phyloP scores from a whole-genome alignment of 2,797 vertebrate species.

The Anabacerthia variegaticeps region DNA sequence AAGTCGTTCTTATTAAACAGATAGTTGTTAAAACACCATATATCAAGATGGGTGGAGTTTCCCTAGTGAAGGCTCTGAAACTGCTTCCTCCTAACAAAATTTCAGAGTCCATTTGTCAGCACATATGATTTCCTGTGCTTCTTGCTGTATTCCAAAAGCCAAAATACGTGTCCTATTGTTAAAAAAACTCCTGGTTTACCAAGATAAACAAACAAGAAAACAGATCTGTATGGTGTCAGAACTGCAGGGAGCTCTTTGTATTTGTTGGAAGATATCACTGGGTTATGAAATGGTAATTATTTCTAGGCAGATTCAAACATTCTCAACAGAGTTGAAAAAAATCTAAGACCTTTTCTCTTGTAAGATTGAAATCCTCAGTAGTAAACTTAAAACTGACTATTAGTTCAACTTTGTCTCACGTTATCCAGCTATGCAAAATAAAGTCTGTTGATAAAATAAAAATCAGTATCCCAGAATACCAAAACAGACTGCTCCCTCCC shows the following conservation, averaged over 20 bases:
- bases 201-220: conserved; percentile 20
- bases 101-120: conserved; percentile 35
- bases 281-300: background rate
- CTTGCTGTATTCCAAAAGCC: conserved; percentile 12
- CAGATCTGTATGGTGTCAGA: background rate
- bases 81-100: conserved; percentile 17
- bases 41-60: conserved; percentile 20
- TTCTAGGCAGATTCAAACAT: background rate
- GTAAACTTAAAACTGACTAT: background rate
- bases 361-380: background rate
- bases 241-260: background rate
- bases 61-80: conserved; percentile 15
- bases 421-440: background rate
- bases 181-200: background rate
- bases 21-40: background rate
- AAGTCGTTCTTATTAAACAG: background rate
- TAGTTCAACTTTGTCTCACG: background rate
- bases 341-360: background rate
- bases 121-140: conserved; percentile 35
- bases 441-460: background rate
- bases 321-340: background rate
- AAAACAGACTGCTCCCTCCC: background rate
- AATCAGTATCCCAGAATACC: background rate
- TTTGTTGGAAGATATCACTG: conserved; percentile 6
- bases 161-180: background rate